These are phyloP conservation scores for Halictus quadricinctus DNA, from an alignment of 2,888 invertebrate species.

Conservation along the genomic window DNA sequence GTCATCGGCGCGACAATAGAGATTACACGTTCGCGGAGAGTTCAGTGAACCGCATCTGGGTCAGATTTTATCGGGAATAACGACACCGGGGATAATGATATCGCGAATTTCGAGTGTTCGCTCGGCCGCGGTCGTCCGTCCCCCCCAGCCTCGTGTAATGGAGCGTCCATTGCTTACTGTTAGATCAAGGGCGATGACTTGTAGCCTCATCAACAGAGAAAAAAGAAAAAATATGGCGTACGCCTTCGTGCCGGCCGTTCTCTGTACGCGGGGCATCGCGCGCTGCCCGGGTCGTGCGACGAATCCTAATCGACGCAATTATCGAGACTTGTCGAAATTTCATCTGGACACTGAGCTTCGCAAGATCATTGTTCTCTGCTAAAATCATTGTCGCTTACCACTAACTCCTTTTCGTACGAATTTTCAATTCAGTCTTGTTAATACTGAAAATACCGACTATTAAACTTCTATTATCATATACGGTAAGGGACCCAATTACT, in stretches of 20 bases:
- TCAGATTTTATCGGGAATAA: slow-evolving; percentile 60
- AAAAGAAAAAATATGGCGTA: neutral
- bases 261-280: neutral
- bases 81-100: slow-evolving; percentile 48
- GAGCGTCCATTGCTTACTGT: slow-evolving; percentile 26
- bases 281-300: neutral
- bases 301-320: slow-evolving; percentile 3
- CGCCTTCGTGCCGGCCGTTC: neutral
- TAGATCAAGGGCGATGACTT: slow-evolving; percentile 44
- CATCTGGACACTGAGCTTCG: neutral
- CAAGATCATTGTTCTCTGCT: neutral
- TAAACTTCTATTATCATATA: too few relatives aligned
- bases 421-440: neutral
- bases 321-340: slow-evolving; percentile 1
- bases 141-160: slow-evolving; percentile 5
- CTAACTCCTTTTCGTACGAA: neutral
- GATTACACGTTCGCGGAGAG: slow-evolving; percentile 43
- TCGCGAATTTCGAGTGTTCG: slow-evolving; percentile 41
- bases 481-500: too few relatives aligned
- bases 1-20: slow-evolving; percentile 52
- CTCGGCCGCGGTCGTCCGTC: neutral
- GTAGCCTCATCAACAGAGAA: slow-evolving; percentile 18
- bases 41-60: slow-evolving; percentile 60
- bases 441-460: too few relatives aligned
- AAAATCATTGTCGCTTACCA: neutral